Conservation (phyloP, 1,140 invertebrate species). For the Eupristina koningsbergeri region DNA sequence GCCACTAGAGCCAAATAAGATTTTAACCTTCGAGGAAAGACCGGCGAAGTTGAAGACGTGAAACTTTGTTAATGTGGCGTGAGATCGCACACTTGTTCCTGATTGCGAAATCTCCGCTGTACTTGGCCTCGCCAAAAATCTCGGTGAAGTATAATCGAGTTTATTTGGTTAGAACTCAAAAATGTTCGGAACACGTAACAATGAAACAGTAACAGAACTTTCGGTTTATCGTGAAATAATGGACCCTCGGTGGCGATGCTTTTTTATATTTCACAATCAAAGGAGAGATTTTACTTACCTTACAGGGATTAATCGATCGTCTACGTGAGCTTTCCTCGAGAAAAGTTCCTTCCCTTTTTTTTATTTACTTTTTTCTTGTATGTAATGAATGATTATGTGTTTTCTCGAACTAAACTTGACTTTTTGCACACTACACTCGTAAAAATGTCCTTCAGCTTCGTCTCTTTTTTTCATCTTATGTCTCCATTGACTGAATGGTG, state of each 20-base stretch:
- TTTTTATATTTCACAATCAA: not conserved
- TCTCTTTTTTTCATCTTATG: no score
- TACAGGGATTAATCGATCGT: not conserved
- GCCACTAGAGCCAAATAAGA: not conserved
- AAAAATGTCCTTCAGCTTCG: no score
- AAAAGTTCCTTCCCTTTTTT: not conserved
- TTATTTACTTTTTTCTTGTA: not conserved
- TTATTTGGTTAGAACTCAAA: not conserved
- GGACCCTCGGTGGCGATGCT: no score
- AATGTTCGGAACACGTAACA: not conserved
- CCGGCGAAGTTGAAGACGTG: not conserved
- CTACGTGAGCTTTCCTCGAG: not conserved
- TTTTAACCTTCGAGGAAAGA: not conserved
- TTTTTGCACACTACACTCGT: no score
- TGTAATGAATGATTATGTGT: not conserved
- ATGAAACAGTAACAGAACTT: not conserved
- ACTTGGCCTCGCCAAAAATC: not conserved
- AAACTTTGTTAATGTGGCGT: not conserved
- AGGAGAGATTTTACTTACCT: not conserved
- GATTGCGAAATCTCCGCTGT: not conserved
- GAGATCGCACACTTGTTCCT: not conserved
- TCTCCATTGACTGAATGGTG: no score
- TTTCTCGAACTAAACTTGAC: not conserved
- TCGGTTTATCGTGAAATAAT: not conserved
- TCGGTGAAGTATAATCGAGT: not conserved